These are phyloP conservation scores for Mola mola DNA, from an alignment of 2,113 vertebrate genomes.

Conservation along the genomic window DNA sequence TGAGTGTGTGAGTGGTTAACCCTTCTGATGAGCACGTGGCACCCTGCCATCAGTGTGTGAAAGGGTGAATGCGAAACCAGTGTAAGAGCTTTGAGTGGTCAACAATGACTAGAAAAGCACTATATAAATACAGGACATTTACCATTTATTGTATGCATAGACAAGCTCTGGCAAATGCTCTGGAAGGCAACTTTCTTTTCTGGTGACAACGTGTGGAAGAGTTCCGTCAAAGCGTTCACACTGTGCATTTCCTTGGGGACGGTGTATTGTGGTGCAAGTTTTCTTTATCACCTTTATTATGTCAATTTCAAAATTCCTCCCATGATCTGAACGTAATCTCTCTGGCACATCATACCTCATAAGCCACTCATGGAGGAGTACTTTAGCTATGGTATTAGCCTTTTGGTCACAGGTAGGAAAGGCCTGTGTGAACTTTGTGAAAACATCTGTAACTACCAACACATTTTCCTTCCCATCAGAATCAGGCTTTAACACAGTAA, in stretches of 20 bases:
- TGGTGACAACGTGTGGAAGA: neutral
- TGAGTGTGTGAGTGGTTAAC: too few species aligned
- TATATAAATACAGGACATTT: too few species aligned
- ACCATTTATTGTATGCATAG: constrained; percentile 4
- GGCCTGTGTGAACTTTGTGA: constrained; percentile 12
- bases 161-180: constrained; percentile 19
- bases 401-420: neutral
- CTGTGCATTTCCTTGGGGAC: neutral
- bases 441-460: neutral
- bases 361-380: neutral
- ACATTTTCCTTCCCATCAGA: neutral
- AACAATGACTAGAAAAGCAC: too few species aligned
- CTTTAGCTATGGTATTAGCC: neutral
- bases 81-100: too few species aligned
- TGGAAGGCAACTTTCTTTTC: constrained; percentile 10
- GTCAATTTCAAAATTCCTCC: neutral
- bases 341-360: constrained; percentile 1
- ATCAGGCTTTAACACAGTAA: neutral
- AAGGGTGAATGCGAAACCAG: too few species aligned
- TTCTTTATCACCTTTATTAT: neutral
- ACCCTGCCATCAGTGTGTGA: too few species aligned
- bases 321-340: neutral
- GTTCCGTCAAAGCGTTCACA: neutral
- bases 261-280: neutral
- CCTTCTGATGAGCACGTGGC: too few species aligned